Conservation (phyloP, 2,113 vertebrate genomes). For the Pseudopodoces humilis region DNA sequence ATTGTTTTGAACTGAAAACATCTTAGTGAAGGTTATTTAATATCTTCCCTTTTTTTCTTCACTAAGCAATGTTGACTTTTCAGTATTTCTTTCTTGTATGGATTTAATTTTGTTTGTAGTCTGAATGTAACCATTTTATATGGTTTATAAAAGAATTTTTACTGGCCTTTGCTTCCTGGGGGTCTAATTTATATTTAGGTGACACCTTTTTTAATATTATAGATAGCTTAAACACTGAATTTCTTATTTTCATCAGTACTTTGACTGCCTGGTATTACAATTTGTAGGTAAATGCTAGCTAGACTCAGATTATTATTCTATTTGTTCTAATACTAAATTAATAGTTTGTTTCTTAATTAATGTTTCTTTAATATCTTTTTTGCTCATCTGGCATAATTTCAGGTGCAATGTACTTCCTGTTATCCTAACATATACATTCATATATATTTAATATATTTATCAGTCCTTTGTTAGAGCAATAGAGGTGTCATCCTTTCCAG, state of each 20-base stretch:
- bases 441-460: neutral
- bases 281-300: neutral
- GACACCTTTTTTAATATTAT: neutral
- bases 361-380: neutral
- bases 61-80: neutral
- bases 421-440: neutral
- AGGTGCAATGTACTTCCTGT: neutral
- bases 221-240: neutral
- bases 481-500: neutral
- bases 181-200: neutral
- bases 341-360: neutral
- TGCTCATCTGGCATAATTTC: neutral
- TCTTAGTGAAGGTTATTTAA: neutral
- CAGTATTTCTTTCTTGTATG: neutral
- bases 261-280: neutral
- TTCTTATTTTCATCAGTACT: neutral
- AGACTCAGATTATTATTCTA: neutral
- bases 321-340: neutral
- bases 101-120: neutral
- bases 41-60: neutral
- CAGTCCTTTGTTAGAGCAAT: neutral
- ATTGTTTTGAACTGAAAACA: neutral
- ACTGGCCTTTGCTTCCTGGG: neutral
- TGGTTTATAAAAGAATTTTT: neutral
- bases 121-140: neutral